Evolutionary conservation across 2,113 vertebrate genomes (phyloP), one percentile per base, ranked within the genome.

Genomic region (Erpornis zantholeuca): DNA sequence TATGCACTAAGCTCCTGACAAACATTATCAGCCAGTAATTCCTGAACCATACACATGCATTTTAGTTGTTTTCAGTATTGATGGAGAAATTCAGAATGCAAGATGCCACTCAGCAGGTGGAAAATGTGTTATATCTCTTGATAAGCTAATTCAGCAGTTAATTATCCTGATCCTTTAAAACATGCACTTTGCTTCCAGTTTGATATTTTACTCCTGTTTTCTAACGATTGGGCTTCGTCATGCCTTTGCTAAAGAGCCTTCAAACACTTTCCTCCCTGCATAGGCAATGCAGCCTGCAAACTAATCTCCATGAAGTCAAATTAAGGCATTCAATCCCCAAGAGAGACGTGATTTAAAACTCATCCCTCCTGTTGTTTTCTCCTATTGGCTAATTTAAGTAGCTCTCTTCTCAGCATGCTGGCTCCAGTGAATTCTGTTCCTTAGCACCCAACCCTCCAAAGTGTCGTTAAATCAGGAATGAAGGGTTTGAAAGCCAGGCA

Each of bases 231-330:
- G 93, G 57, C 29, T 95, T 96, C 1, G 0, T 91, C 86, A 82
- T 89, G 91, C 60, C 65, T 95, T 87, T 95, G 70, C 93, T 97
- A 92, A 97, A 95, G 84, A 96, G 94, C 86, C 91, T 97, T 96
- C 95, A 95, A 94, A 96, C 52, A 65, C 28, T 95, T 92, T 91
- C 45, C 40, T 94, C 69, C 73, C 84, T 82, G 84, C 89, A 91
- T 3, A 79, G 91, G 81, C 80, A 92, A 91, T 89, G 84, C 89
- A 94, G 91, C 89, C 81, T 87, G 91, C 81, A 96, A 96, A 66
- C 86, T 96, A 96, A 96, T 97, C 96, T 96, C 94, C 95, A 91
- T 95, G 91, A 96, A 97, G 95, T 93, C 95, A 96, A 92, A 96
- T 96, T 96, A 96, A 96, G 70, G 77, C 86, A 61, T 94, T 96